A percentile compares a stretch with the other conserved stretches of the same genome.
Conservation (phyloP, 1,140 invertebrate genomes). For the Coelopa frigida region DNA sequence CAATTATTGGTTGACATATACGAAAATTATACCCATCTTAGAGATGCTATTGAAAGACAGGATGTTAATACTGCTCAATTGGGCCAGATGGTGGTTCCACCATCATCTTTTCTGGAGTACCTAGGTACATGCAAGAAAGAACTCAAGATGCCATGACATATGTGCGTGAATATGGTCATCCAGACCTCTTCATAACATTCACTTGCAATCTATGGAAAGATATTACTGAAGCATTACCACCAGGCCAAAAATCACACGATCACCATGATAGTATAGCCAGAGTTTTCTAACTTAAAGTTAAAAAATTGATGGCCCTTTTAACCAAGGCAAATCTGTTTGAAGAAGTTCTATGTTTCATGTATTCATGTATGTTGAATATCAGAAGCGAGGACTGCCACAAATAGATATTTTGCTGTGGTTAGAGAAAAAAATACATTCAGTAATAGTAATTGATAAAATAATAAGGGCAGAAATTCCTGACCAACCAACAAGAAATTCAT, state of each 20-base stretch:
- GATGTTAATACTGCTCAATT: conserved; percentile 5
- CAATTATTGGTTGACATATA: no score
- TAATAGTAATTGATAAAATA: conserved; percentile 47
- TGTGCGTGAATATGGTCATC: conserved; percentile 4
- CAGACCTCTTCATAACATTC: conserved; percentile 10
- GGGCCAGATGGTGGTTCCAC: conserved; percentile 1
- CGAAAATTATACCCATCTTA: conserved; percentile 1
- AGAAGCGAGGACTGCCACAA: conserved; percentile 10
- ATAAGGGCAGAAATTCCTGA: conserved; percentile 52
- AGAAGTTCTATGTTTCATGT: no score
- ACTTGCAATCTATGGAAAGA: conserved; percentile 25
- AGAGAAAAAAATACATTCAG: conserved; percentile 17
- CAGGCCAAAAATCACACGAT: conserved; percentile 32
- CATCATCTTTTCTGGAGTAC: conserved; percentile 4
- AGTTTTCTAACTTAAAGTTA: conserved; percentile 49
- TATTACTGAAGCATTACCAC: conserved; percentile 21
- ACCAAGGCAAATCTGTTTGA: no score
- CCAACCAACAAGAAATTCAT: conserved; percentile 48
- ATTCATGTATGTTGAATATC: no score
- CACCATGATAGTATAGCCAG: conserved; percentile 37
- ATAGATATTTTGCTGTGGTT: conserved; percentile 14
- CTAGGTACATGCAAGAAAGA: conserved; percentile 11
- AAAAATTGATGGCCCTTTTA: no score
- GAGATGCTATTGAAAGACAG: conserved; percentile 7
- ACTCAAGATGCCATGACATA: conserved; percentile 12